A percentile compares a stretch with the other conserved stretches of the same genome.
phyloP scores from a whole-genome alignment of 2,888 invertebrate species.

The Cotesia congregata region DNA sequence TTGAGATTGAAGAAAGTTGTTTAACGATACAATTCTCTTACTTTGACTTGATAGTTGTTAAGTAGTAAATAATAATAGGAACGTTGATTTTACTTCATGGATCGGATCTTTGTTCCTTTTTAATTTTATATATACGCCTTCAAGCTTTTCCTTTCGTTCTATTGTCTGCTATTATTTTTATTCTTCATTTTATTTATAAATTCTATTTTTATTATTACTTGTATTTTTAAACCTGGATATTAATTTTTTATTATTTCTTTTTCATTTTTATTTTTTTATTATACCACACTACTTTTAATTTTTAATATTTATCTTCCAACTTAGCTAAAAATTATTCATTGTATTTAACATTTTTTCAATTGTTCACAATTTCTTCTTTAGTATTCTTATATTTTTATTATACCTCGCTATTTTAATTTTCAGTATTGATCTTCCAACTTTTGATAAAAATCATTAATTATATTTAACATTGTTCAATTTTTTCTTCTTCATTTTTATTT shows the following conservation, averaged over 20 bases:
- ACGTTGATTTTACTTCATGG: constrained; percentile 19
- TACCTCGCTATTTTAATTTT: no score
- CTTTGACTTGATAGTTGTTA: constrained; percentile 20
- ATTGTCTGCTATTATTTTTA: not conserved
- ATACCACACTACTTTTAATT: no score
- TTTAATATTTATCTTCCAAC: no score
- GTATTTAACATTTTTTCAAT: no score
- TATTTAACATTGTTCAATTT: no score
- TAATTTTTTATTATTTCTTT: not conserved
- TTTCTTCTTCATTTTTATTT: no score
- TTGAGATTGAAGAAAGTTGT: constrained; percentile 43
- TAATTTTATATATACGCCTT: constrained; percentile 13
- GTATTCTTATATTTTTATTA: no score
- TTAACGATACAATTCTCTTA: constrained; percentile 26
- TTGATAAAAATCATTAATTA: no score
- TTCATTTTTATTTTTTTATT: no score
- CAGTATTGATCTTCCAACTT: no score
- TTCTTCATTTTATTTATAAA: not conserved
- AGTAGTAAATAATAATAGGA: constrained; percentile 7
- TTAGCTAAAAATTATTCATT: no score
- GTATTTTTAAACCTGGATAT: not conserved
- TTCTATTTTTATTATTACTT: not conserved
- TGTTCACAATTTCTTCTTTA: no score
- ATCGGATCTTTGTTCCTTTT: constrained; percentile 18
- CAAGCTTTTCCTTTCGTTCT: constrained; percentile 28